Percentiles rank a stretch among this genome's conserved stretches.
These are phyloP conservation scores for Nyctalus aviator DNA, from an alignment of 2,797 vertebrate species.

Conservation along the genomic window DNA sequence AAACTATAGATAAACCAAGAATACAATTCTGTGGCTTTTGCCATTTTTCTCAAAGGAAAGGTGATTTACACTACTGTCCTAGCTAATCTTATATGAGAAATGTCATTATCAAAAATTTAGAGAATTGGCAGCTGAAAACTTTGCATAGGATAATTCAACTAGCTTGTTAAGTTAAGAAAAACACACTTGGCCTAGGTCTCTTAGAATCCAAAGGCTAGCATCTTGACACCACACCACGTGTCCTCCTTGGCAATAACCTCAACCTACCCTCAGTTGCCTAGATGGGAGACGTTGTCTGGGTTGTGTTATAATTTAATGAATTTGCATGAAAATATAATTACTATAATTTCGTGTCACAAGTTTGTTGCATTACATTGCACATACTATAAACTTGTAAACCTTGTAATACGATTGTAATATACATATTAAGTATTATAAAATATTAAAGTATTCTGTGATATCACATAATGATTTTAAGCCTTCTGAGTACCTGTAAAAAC, in stretches of 20 bases:
- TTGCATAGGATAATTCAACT: background rate
- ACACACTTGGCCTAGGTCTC: background rate
- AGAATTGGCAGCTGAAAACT: background rate
- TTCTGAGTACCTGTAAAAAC: background rate
- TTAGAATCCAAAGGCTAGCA: background rate
- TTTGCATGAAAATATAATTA: background rate
- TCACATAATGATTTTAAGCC: background rate
- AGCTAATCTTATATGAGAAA: background rate
- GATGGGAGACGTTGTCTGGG: background rate
- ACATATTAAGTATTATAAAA: background rate
- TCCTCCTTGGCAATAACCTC: background rate
- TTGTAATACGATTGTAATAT: background rate
- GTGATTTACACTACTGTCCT: background rate
- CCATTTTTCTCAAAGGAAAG: background rate
- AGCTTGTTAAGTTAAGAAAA: background rate
- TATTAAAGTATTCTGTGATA: background rate
- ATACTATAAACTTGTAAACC: background rate
- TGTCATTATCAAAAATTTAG: background rate
- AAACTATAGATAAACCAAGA: slow-evolving; percentile 15
- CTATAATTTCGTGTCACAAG: background rate
- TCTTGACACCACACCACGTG: fast-evolving
- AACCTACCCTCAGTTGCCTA: background rate
- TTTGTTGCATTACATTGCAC: background rate
- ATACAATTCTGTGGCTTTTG: background rate
- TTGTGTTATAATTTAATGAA: background rate